Conservation (phyloP, 2,888 invertebrate species). For the Malthinus flaveolus region DNA sequence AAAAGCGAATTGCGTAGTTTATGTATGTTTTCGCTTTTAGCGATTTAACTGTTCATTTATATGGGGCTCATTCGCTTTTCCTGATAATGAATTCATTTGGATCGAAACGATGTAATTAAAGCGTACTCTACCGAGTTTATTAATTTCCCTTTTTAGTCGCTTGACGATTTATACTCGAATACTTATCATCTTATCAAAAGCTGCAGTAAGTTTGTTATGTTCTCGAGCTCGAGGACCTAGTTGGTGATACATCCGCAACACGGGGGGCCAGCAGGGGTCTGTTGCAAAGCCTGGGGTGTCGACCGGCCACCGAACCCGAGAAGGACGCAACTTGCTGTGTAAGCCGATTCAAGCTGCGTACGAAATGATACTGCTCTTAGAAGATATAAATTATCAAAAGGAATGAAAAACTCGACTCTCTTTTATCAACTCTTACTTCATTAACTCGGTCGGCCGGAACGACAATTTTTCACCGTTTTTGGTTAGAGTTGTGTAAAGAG, state of each 20-base stretch:
- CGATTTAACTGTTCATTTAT: neutral
- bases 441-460: too few species aligned
- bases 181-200: too few species aligned
- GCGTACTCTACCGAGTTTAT: too few species aligned
- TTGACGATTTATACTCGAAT: too few species aligned
- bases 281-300: conserved; percentile 46
- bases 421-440: neutral
- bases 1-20: neutral
- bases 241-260: conserved; percentile 31
- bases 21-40: neutral
- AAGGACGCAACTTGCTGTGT: conserved; percentile 40
- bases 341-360: conserved; percentile 24
- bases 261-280: conserved; percentile 37
- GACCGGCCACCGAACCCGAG: conserved; percentile 52
- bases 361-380: conserved; percentile 21
- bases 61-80: neutral
- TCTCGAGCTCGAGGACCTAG: conserved; percentile 30
- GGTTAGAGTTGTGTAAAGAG: too few species aligned
- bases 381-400: conserved; percentile 16
- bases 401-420: conserved; percentile 4
- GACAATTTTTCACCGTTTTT: too few species aligned
- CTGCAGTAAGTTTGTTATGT: conserved; percentile 27
- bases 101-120: neutral
- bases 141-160: too few species aligned
- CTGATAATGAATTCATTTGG: neutral